phyloP scores from a whole-genome alignment of 2,888 invertebrate species.

The Thereva unica region DNA sequence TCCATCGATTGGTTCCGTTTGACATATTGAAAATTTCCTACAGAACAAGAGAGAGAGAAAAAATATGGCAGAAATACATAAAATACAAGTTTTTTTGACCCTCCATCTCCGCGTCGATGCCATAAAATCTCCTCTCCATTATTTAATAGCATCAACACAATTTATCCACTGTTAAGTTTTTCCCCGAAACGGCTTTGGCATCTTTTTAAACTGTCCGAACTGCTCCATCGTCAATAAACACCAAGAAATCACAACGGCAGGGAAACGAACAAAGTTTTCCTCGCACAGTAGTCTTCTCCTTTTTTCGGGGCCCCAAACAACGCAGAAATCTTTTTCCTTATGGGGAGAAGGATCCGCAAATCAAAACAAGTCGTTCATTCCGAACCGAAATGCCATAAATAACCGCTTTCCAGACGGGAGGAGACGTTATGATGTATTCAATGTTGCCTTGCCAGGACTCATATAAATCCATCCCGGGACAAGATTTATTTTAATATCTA shows the following conservation, averaged over 20 bases:
- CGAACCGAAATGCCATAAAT: constrained; percentile 26
- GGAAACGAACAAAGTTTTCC: too few relatives aligned
- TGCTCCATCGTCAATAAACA: constrained; percentile 33
- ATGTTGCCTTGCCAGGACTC: constrained; percentile 35
- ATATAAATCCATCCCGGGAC: constrained; percentile 30
- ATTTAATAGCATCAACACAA: constrained; percentile 26
- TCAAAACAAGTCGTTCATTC: constrained; percentile 36
- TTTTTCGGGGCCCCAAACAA: not conserved
- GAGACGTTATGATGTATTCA: constrained; percentile 35
- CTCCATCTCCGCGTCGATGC: too few relatives aligned
- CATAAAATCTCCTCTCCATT: too few relatives aligned
- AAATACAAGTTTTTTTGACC: too few relatives aligned
- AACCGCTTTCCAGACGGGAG: constrained; percentile 14
- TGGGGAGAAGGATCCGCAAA: constrained; percentile 14
- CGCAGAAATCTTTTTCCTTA: constrained; percentile 9
- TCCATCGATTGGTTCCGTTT: too few relatives aligned
- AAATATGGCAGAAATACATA: too few relatives aligned
- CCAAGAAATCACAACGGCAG: not conserved
- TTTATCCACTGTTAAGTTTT: constrained; percentile 15
- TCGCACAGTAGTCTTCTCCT: too few relatives aligned
- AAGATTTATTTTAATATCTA: constrained; percentile 36
- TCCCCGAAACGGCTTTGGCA: not conserved
- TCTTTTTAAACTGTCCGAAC: constrained; percentile 29
- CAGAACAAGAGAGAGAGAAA: too few relatives aligned
- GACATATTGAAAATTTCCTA: too few relatives aligned